phyloP scores from a whole-genome alignment of 2,888 invertebrate genomes.

The Aphidius colemani region DNA sequence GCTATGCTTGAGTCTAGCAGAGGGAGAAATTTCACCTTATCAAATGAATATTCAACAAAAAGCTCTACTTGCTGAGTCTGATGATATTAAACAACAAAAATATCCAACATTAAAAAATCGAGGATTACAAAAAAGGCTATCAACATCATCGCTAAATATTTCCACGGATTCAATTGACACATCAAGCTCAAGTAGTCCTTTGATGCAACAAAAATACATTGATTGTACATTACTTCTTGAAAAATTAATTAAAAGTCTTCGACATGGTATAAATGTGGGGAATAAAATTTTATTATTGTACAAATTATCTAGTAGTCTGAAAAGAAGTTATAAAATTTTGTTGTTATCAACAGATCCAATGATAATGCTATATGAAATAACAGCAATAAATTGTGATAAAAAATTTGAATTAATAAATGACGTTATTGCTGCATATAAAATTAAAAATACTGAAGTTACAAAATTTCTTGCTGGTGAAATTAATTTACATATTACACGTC shows the following conservation, averaged over 20 bases:
- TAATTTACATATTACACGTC: slow-evolving; percentile 55
- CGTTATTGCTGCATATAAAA: slow-evolving; percentile 64
- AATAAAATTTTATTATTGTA: slow-evolving; percentile 65
- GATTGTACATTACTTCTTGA: slow-evolving; percentile 47
- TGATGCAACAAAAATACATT: slow-evolving; percentile 39
- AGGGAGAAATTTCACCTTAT: slow-evolving; percentile 67
- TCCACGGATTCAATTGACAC: background rate
- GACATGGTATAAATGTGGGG: slow-evolving; percentile 63
- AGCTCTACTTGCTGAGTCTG: slow-evolving; percentile 59
- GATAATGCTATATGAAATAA: slow-evolving; percentile 63
- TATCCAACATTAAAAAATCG: slow-evolving; percentile 43
- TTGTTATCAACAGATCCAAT: slow-evolving; percentile 63
- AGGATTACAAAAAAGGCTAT: slow-evolving; percentile 43
- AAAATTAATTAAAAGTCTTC: slow-evolving; percentile 52
- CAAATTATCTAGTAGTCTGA: slow-evolving; percentile 64
- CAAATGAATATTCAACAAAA: slow-evolving; percentile 71
- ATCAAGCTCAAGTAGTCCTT: background rate
- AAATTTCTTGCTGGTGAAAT: slow-evolving; percentile 71
- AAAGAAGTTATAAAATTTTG: slow-evolving; percentile 65
- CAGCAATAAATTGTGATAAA: slow-evolving; percentile 63
- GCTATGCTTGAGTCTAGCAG: slow-evolving; percentile 69
- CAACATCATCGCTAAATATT: slow-evolving; percentile 33
- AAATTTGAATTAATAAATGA: slow-evolving; percentile 68
- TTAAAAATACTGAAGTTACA: slow-evolving; percentile 64
- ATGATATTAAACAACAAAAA: slow-evolving; percentile 40